These are phyloP conservation scores for Archips crataeganus DNA, from an alignment of 2,888 invertebrate genomes.

Conservation along the genomic window DNA sequence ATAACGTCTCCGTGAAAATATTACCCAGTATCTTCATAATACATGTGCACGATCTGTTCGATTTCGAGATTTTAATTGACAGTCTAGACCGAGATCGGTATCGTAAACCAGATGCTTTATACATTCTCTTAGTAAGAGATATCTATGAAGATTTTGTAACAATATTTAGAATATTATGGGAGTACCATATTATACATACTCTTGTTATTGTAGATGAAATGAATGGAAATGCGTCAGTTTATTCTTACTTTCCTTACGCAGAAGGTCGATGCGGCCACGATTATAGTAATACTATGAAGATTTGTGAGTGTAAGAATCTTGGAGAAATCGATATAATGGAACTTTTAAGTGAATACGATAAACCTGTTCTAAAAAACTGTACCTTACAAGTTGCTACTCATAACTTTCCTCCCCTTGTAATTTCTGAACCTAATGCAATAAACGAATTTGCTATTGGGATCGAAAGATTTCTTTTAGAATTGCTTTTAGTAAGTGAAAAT, in stretches of 20 bases:
- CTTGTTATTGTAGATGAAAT: conserved; percentile 8
- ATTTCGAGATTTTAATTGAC: conserved; percentile 25
- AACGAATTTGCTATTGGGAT: conserved; percentile 25
- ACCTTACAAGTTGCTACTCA: conserved; percentile 34
- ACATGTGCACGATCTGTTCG: conserved; percentile 2
- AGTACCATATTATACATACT: conserved; percentile 24
- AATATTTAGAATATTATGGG: conserved; percentile 29
- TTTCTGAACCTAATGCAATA: conserved; percentile 7
- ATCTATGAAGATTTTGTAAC: conserved; percentile 1
- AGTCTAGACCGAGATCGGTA: conserved; percentile 26
- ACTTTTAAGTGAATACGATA: conserved; percentile 16
- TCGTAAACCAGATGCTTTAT: conserved; percentile 28
- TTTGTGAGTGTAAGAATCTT: conserved; percentile 36
- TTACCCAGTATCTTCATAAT: conserved; percentile 17
- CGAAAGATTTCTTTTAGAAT: conserved; percentile 32
- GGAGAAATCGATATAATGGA: conserved; percentile 12
- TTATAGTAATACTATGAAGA: conserved; percentile 38
- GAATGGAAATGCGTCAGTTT: conserved; percentile 23
- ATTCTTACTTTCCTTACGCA: conserved; percentile 42
- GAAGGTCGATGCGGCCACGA: conserved; percentile 42
- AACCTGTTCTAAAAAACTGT: conserved; percentile 36
- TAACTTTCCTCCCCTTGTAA: conserved; percentile 35
- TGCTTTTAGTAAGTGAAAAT: conserved; percentile 27
- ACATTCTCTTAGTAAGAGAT: conserved; percentile 12
- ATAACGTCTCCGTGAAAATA: conserved; percentile 2